A percentile compares a stretch with the other conserved stretches of the same genome.
Evolutionary conservation across 2,113 vertebrate species (phyloP).

Genomic region (Microcebus jonahi): DNA sequence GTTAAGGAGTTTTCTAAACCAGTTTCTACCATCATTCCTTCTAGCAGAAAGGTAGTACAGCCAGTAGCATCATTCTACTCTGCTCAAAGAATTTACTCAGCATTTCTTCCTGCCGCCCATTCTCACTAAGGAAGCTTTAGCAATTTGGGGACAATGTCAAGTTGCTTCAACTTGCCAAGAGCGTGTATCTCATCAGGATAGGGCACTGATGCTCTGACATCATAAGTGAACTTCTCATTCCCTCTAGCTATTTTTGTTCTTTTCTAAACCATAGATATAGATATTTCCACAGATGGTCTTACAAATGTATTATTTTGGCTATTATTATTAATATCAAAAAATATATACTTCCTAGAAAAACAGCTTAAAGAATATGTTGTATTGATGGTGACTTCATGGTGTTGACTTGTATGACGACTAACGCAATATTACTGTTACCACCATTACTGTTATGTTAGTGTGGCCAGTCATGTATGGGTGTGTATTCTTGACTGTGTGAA

Average conservation of each 20-base stretch:
- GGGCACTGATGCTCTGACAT: neutral
- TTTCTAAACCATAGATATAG: neutral
- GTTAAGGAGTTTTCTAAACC: neutral
- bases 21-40: neutral
- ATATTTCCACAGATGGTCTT: neutral
- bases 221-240: neutral
- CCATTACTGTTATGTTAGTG: neutral
- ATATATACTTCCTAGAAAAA: neutral
- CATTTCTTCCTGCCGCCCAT: neutral
- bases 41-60: neutral
- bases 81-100: neutral
- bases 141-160: neutral
- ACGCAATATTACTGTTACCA: neutral
- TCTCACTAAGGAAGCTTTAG: neutral
- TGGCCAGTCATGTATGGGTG: neutral
- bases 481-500: neutral
- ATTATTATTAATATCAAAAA: neutral
- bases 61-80: neutral
- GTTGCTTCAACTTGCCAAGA: neutral
- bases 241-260: neutral
- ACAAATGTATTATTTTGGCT: neutral
- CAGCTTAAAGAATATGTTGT: neutral
- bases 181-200: neutral
- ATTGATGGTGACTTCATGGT: neutral
- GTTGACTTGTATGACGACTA: neutral